Evolutionary conservation across 2,113 vertebrate species (phyloP).

Genomic region (Pachycephala philippinensis): DNA sequence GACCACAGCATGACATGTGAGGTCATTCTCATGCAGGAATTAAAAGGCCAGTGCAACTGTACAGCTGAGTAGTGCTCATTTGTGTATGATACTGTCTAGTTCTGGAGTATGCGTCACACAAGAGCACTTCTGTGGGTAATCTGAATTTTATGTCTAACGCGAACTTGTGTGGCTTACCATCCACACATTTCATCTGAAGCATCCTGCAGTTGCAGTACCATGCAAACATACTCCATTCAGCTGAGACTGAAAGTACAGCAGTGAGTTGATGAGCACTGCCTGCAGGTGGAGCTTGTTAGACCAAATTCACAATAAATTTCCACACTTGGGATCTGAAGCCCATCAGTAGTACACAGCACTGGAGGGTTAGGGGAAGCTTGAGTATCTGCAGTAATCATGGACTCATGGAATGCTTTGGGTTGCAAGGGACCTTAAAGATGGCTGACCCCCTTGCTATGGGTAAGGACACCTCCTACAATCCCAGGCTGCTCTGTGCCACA

Average conservation of each 20-base stretch:
- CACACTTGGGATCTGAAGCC: not conserved
- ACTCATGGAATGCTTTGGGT: not conserved
- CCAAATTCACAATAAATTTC: not conserved
- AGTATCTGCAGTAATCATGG: not conserved
- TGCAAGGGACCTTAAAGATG: not conserved
- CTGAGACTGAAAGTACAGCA: not conserved
- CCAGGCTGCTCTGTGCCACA: not conserved
- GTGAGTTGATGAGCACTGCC: not conserved
- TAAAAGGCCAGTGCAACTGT: not conserved
- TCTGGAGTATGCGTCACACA: not conserved
- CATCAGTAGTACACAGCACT: not conserved
- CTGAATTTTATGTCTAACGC: not conserved
- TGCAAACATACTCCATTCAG: not conserved
- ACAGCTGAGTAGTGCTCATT: not conserved
- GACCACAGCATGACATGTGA: fast-evolving
- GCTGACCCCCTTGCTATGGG: not conserved
- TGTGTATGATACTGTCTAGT: not conserved
- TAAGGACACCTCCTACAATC: not conserved
- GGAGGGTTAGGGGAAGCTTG: not conserved
- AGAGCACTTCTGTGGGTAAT: not conserved
- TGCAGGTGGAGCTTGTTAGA: not conserved
- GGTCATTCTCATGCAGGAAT: not conserved
- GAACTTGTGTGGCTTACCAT: not conserved
- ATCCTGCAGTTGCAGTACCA: not conserved
- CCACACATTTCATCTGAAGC: not conserved